Evolutionary conservation across 2,113 vertebrate genomes (phyloP).

Genomic region (Heterotis niloticus): DNA sequence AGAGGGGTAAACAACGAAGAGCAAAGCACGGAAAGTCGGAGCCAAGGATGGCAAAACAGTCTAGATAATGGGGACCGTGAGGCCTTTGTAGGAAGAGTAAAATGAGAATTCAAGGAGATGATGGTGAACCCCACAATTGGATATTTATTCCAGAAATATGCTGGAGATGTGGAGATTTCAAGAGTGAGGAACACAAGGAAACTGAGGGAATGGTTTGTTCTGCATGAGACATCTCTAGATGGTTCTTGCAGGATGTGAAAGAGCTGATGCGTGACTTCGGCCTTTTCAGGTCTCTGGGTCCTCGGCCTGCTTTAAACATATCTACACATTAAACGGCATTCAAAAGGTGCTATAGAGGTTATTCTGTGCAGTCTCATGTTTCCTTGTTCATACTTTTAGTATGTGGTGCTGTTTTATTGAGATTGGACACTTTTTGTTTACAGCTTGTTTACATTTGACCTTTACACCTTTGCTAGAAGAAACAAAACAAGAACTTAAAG

Average conservation of each 20-base stretch:
- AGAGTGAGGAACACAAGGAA: not conserved
- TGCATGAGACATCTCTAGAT: slow-evolving; percentile 3
- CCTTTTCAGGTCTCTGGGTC: slow-evolving; percentile 34
- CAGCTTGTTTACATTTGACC: slow-evolving; percentile 56
- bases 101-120: slow-evolving; percentile 33
- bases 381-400: slow-evolving; percentile 59
- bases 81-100: slow-evolving; percentile 46
- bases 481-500: slow-evolving; percentile 38
- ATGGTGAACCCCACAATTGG: slow-evolving; percentile 35
- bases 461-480: slow-evolving; percentile 25
- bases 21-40: slow-evolving; percentile 31
- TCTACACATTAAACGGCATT: slow-evolving; percentile 34
- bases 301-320: slow-evolving; percentile 56
- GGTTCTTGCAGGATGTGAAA: slow-evolving; percentile 8
- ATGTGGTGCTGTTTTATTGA: slow-evolving; percentile 68
- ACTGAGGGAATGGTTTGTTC: slow-evolving; percentile 3
- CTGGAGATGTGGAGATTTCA: not conserved
- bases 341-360: slow-evolving; percentile 62
- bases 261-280: slow-evolving; percentile 13
- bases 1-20: slow-evolving; percentile 31
- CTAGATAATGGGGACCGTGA: slow-evolving; percentile 50
- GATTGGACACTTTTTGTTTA: slow-evolving; percentile 40
- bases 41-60: slow-evolving; percentile 37
- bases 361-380: slow-evolving; percentile 50
- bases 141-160: not conserved